Conservation (phyloP, 2,113 vertebrate species). For the Micronisus gabar region DNA sequence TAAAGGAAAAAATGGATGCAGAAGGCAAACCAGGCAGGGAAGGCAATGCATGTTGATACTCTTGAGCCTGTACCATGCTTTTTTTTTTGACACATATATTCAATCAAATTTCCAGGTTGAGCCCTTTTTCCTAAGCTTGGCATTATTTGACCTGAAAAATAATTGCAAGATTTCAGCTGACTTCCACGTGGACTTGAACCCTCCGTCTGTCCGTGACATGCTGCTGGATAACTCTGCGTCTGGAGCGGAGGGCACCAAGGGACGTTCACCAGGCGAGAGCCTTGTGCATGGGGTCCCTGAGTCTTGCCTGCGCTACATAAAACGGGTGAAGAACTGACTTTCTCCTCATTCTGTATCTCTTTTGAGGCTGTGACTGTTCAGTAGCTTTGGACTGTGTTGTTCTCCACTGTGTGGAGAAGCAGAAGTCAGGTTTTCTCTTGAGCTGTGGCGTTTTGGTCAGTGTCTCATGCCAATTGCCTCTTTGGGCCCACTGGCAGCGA, state of each 20-base stretch:
- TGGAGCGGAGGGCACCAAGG: neutral
- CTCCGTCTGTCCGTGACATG: slow-evolving; percentile 85
- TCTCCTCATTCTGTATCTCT: neutral
- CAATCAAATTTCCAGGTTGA: slow-evolving; percentile 82
- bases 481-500: rapidly evolving
- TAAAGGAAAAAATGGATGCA: neutral
- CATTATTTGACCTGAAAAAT: slow-evolving; percentile 89
- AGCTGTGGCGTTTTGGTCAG: neutral
- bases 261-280: slow-evolving; percentile 31
- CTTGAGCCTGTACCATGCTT: neutral
- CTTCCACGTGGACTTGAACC: slow-evolving; percentile 93
- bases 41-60: neutral
- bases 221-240: slow-evolving; percentile 61
- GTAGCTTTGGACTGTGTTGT: rapidly evolving
- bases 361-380: neutral
- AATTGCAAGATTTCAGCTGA: slow-evolving; percentile 96
- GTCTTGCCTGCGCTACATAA: slow-evolving; percentile 81
- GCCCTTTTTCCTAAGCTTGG: slow-evolving; percentile 94
- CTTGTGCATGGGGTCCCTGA: slow-evolving; percentile 80
- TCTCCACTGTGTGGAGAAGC: neutral
- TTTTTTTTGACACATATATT: neutral
- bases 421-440: neutral
- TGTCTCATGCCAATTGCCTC: neutral
- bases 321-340: slow-evolving; percentile 72
- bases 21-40: neutral